Conservation (phyloP, 2,797 vertebrate species). For the Gila robusta region DNA sequence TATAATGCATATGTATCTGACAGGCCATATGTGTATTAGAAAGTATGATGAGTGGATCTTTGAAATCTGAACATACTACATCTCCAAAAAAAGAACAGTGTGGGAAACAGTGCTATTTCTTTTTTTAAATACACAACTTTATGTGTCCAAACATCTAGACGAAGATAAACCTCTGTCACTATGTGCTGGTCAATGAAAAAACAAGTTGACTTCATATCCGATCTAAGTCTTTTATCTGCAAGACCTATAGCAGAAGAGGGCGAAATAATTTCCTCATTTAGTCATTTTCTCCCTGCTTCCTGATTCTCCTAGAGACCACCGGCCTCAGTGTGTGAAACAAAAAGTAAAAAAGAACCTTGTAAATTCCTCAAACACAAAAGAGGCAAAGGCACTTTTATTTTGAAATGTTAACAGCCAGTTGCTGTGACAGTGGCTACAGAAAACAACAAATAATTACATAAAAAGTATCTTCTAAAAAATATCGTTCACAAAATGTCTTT, state of each 20-base stretch:
- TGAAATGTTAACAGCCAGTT: constrained; percentile 60
- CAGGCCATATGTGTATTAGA: not conserved
- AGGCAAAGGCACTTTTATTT: constrained; percentile 56
- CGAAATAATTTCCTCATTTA: constrained; percentile 37
- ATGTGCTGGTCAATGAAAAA: constrained; percentile 26
- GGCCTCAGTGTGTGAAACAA: constrained; percentile 36
- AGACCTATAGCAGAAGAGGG: constrained; percentile 12
- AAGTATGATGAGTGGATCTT: not conserved
- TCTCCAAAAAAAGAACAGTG: constrained; percentile 11
- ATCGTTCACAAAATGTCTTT: not conserved
- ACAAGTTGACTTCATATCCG: constrained; percentile 20
- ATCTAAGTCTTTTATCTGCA: constrained; percentile 20
- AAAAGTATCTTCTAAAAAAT: constrained; percentile 8
- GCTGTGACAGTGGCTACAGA: constrained; percentile 48
- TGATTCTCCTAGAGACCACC: not conserved
- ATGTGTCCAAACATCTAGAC: constrained; percentile 50
- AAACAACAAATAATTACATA: constrained; percentile 13
- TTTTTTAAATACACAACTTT: not conserved
- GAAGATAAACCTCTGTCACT: constrained; percentile 48
- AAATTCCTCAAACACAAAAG: constrained; percentile 61
- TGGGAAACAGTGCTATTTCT: not conserved
- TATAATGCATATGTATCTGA: not conserved
- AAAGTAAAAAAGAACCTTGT: constrained; percentile 58
- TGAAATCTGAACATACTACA: constrained; percentile 3
- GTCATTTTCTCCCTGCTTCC: constrained; percentile 4